Evolutionary conservation across 2,797 vertebrate species (phyloP), one percentile per base, ranked within the genome.

Genomic region (Crotalus adamanteus): DNA sequence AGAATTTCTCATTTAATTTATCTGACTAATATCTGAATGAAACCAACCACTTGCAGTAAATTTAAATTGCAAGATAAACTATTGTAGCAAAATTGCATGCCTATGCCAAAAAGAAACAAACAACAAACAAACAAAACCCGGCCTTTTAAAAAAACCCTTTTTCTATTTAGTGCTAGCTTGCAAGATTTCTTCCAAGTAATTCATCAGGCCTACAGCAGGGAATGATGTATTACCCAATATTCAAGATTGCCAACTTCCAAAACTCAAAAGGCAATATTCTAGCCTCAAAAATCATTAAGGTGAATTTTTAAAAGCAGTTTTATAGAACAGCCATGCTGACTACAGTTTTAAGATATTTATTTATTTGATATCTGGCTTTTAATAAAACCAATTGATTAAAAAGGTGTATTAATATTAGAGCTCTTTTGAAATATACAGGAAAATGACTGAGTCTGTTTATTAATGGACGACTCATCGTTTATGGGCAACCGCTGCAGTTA

Each of bases 21-120:
- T 93, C 94, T 93, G 88, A 88, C 94, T 95, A 95, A 92, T 47
- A 93, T 91, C 93, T 95, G 86, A 93, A 96, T 96, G 94, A 94
- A 95, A 95, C 86, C 91, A 95, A 93, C 90, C 86, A 94, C 93
- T 94, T 95, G 91, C 89, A 93, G 65, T 94, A 95, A 95, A 95
- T 96, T 95, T 94, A 94, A 96, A 93, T 95, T 95, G 86, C 92
- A 90, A 92, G 86, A 88, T 90, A 92, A 87, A 61, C 90, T 93
- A 90, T 85, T 47, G 57, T 92, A 89, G 57, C 85, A 92, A 95
- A 96, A 89, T 59, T 60, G 9, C 37, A 60, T 1, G 2, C 25
- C 14, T 88, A 8, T 28, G 37, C 59, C 31, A 59, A 42, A 59
- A 31, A 59, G 20, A 59, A 57, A 57, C 14, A 57, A 60, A 18